Evolutionary conservation across 2,888 invertebrate species (phyloP).

Genomic region (Platycheirus albimanus): DNA sequence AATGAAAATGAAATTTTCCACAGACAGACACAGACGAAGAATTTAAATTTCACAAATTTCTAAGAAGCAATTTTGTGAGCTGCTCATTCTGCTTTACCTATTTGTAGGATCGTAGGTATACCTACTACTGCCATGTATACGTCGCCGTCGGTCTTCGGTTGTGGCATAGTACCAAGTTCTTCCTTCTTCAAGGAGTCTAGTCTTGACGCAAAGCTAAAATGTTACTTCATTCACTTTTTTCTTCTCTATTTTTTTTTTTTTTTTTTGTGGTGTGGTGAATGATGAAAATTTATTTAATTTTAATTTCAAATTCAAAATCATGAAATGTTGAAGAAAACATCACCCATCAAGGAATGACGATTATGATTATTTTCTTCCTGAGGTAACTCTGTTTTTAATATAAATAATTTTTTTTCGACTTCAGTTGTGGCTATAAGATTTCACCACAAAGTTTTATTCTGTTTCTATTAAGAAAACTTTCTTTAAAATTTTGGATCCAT

Average conservation of each 20-base stretch:
- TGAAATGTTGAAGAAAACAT: conserved; percentile 33
- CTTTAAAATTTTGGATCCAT: too few species aligned
- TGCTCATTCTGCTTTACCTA: conserved; percentile 15
- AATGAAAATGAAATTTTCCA: conserved; percentile 70
- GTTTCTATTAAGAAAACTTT: too few species aligned
- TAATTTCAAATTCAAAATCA: conserved; percentile 61
- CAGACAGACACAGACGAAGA: conserved; percentile 68
- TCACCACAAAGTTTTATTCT: too few species aligned
- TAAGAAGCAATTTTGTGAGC: conserved; percentile 61
- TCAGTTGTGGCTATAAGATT: too few species aligned
- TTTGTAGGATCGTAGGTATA: too few species aligned
- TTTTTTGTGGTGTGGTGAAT: conserved; percentile 26
- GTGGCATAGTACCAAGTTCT: too few species aligned
- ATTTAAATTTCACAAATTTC: conserved; percentile 70
- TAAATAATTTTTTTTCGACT: not conserved
- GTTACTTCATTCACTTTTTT: conserved; percentile 47
- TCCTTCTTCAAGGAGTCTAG: conserved; percentile 6
- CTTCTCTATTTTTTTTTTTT: not conserved
- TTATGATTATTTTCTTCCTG: not conserved
- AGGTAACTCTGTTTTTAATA: too few species aligned
- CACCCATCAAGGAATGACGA: not conserved
- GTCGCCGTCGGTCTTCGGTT: too few species aligned
- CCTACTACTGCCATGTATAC: too few species aligned
- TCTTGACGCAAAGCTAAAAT: conserved; percentile 36
- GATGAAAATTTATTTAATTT: conserved; percentile 40